These are phyloP conservation scores for Carassius auratus DNA, from an alignment of 2,113 vertebrate genomes.

Conservation along the genomic window DNA sequence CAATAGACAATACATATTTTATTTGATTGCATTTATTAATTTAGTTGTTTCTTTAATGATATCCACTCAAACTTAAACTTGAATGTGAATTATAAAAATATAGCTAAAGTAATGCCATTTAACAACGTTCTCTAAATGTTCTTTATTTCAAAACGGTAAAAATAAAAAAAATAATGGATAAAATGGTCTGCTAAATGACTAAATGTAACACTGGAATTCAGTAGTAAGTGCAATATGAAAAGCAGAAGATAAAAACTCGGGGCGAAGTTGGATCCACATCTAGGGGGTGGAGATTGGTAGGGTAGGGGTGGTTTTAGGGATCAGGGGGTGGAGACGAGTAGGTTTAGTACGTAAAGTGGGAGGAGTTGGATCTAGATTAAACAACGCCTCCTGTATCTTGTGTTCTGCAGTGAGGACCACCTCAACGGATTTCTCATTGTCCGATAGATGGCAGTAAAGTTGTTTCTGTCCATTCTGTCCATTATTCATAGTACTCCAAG, in stretches of 20 bases:
- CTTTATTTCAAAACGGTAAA: not conserved
- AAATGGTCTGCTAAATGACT: too few relatives aligned
- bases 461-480: not conserved
- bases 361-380: too few relatives aligned
- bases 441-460: conserved; percentile 56
- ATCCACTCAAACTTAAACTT: not conserved
- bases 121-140: not conserved
- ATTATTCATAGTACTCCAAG: not conserved
- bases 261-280: too few relatives aligned
- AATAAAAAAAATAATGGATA: too few relatives aligned
- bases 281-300: too few relatives aligned
- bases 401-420: too few relatives aligned
- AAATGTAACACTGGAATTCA: not conserved
- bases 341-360: too few relatives aligned
- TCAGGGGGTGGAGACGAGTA: too few relatives aligned
- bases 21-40: not conserved
- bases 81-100: not conserved
- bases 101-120: not conserved
- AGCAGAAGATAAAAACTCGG: not conserved
- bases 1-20: not conserved
- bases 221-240: not conserved
- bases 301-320: too few relatives aligned
- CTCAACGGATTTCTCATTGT: not conserved
- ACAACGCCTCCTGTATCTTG: too few relatives aligned
- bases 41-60: not conserved